Conservation (phyloP, 2,113 vertebrate genomes). For the Pteruthius melanotis region DNA sequence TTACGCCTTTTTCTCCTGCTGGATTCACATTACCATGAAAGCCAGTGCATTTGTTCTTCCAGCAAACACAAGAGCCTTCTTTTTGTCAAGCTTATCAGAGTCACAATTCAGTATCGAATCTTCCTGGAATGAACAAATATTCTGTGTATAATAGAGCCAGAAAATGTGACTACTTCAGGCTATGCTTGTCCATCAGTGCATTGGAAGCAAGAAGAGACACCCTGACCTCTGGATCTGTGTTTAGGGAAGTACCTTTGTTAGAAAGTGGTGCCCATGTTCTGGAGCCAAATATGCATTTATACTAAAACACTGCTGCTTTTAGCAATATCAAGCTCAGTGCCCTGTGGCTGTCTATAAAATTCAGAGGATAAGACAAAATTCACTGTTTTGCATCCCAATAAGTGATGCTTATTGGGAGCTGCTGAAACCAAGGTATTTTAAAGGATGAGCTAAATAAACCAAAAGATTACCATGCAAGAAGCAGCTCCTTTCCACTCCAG, state of each 20-base stretch:
- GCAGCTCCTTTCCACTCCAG: background rate
- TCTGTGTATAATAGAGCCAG: background rate
- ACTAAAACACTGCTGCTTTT: constrained; percentile 20
- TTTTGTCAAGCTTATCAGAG: constrained; percentile 20
- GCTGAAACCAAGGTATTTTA: background rate
- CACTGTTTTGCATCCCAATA: background rate
- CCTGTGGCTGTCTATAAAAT: background rate
- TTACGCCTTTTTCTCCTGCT: background rate
- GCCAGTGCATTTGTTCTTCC: background rate
- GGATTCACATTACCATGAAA: background rate
- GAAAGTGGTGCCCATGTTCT: background rate
- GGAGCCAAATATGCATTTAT: constrained; percentile 44
- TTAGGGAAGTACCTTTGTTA: background rate
- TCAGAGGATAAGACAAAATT: background rate
- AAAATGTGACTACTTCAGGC: background rate
- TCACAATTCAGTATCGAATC: background rate
- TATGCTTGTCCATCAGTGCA: background rate
- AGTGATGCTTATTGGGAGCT: background rate
- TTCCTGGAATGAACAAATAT: background rate
- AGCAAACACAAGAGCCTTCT: background rate
- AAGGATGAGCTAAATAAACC: background rate
- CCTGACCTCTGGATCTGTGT: background rate
- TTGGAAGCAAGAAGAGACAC: background rate
- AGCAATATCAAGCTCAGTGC: background rate
- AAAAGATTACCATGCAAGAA: background rate